Percentiles rank a stretch among this genome's conserved stretches.
Evolutionary conservation across 2,797 vertebrate species (phyloP).

Genomic region (Rhadinocentrus ornatus): DNA sequence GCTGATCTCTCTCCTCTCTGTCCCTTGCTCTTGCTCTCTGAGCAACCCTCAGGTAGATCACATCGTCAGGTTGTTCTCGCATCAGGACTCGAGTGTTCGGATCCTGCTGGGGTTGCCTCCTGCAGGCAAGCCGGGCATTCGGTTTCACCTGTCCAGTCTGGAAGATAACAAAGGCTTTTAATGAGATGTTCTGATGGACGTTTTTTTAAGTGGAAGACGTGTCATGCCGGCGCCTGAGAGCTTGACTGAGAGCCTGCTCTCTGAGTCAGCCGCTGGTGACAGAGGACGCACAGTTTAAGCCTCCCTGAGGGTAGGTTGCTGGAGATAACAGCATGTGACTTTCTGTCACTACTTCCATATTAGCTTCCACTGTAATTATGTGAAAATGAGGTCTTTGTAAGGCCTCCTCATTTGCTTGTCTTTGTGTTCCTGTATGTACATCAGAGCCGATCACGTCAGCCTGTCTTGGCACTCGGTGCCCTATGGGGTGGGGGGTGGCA

Average conservation of each 20-base stretch:
- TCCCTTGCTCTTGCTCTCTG: constrained; percentile 41
- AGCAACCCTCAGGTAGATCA: constrained; percentile 61
- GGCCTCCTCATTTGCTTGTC: constrained; percentile 27
- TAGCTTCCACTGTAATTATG: constrained; percentile 77
- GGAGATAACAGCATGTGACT: constrained; percentile 62
- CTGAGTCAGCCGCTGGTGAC: constrained; percentile 34
- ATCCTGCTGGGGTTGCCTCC: constrained; percentile 29
- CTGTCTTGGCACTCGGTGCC: constrained; percentile 40
- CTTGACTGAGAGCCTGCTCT: constrained; percentile 39
- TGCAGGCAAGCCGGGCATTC: constrained; percentile 32
- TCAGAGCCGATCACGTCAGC: constrained; percentile 34
- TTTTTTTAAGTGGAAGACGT: constrained; percentile 32
- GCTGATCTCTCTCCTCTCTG: constrained; percentile 66
- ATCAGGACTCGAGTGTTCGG: constrained; percentile 44
- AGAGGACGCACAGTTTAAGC: constrained; percentile 53
- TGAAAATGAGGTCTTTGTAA: constrained; percentile 60
- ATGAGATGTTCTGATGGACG: constrained; percentile 33
- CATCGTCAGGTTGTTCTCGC: constrained; percentile 32
- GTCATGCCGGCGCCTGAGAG: constrained; percentile 47
- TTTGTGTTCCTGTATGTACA: constrained; percentile 2
- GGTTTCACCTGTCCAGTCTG: constrained; percentile 50
- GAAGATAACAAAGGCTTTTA: constrained; percentile 41
- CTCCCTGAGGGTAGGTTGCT: constrained; percentile 53
- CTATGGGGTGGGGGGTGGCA: constrained; percentile 20
- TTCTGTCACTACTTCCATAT: constrained; percentile 71